Evolutionary conservation across 2,797 vertebrate species (phyloP), one percentile per base, ranked within the genome.

Genomic region (Rhynchonycteris naso): DNA sequence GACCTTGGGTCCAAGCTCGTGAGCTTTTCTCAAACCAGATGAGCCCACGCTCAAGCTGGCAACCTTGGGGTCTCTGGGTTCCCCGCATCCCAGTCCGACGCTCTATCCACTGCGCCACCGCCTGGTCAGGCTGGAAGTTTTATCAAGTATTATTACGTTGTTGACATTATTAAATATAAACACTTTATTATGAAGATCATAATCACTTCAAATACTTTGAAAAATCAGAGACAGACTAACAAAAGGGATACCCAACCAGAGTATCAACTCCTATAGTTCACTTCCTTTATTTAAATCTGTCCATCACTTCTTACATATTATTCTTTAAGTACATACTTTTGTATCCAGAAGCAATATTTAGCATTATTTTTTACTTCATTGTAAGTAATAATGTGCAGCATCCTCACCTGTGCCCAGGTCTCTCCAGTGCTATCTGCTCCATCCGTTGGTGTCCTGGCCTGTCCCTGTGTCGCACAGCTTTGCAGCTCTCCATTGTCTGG

Each of bases 221-320:
- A 54, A 72, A 80, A 11, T 10, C 26, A 7, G 19, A 69, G 15
- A 43, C 22, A 43, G 3, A 66, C 54, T n/a, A 4, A 59, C 18
- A 33, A 35, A 66, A 26, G 56, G 24, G 56, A 52, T 13, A 26
- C 15, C 6, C 5, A 54, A 3, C 16, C 59, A 28, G 71, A 58
- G 13, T 22, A 2, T 43, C 21, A 7, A 4, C 3, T 16, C 14
- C 11, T 14, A 3, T 0, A 1, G 5, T 54, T 33, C 3, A 65
- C 35, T 38, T 12, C 18, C 30, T 65, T 26, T 1, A 35, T 54
- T 78, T 47, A 13, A 52, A 18, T 16, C 43, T 43, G 43, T 43
- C 43, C 43, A 43, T 43, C 43, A 43, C 43, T 16, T 43, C 52
- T 35, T 63, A 21, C 63, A 2, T 18, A 30, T n/a, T 68, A 2